phyloP scores from a whole-genome alignment of 2,113 vertebrate species.

The Budorcas taxicolor region DNA sequence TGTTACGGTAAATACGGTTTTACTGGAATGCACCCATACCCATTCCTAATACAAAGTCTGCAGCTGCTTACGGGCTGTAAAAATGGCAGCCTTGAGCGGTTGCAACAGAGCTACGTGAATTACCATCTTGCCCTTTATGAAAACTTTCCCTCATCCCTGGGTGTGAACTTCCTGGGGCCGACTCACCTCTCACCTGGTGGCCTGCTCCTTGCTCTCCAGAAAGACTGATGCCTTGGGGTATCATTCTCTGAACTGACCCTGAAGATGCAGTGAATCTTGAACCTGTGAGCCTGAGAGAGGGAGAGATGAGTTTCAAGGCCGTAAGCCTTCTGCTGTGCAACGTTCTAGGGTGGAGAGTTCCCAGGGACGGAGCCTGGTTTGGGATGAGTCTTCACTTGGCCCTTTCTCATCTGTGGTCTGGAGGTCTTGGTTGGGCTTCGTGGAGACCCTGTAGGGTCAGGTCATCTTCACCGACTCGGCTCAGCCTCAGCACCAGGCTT shows the following conservation, averaged over 20 bases:
- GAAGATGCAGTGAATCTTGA: no score
- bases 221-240: no score
- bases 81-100: not conserved
- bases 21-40: not conserved
- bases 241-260: not conserved
- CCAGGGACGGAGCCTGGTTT: not conserved
- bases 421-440: not conserved
- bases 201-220: not conserved
- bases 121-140: not conserved
- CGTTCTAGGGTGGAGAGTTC: not conserved
- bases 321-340: no score
- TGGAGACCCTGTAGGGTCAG: not conserved
- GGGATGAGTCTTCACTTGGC: no score
- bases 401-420: not conserved
- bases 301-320: not conserved
- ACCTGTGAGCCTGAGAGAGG: not conserved
- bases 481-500: rapidly evolving
- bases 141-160: not conserved
- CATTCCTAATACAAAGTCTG: not conserved
- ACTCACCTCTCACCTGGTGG: not conserved
- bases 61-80: not conserved
- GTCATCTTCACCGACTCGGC: rapidly evolving
- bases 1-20: not conserved
- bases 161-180: rapidly evolving
- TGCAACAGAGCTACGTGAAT: rapidly evolving